Conservation (phyloP, 2,888 invertebrate species). For the Urechis unicinctus region DNA sequence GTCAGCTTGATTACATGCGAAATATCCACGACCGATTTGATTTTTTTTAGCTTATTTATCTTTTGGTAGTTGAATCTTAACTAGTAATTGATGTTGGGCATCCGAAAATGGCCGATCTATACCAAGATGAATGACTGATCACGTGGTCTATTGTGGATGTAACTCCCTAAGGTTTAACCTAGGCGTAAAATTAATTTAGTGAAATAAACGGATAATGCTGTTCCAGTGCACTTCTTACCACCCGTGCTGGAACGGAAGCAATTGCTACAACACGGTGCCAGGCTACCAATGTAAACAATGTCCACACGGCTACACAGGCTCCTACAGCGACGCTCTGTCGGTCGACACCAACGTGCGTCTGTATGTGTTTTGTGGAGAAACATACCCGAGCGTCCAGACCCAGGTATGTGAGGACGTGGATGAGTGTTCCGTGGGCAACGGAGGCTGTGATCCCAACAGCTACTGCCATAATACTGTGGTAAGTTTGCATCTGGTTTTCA, state of each 20-base stretch:
- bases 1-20: too few relatives aligned
- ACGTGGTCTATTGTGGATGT: too few relatives aligned
- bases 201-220: too few relatives aligned
- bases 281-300: slow-evolving; percentile 83
- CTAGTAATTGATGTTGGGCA: too few relatives aligned
- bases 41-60: too few relatives aligned
- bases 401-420: slow-evolving; percentile 14
- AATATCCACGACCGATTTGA: too few relatives aligned
- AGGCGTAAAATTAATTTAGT: too few relatives aligned
- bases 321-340: slow-evolving; percentile 12
- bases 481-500: slow-evolving; percentile 12
- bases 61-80: too few relatives aligned
- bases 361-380: background rate
- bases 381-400: background rate
- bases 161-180: too few relatives aligned
- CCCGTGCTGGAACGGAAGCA: slow-evolving; percentile 32
- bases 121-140: too few relatives aligned
- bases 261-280: slow-evolving; percentile 50
- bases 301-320: slow-evolving; percentile 71
- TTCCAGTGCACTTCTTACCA: slow-evolving; percentile 31
- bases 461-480: slow-evolving; percentile 32
- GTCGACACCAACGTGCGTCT: slow-evolving; percentile 1
- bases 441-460: slow-evolving; percentile 31
- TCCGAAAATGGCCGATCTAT: too few relatives aligned
- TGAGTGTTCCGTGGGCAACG: slow-evolving; percentile 26